Base-by-base conservation (phyloP, 2,113 vertebrate species). In the Cricetomys ansorgei region DNA sequence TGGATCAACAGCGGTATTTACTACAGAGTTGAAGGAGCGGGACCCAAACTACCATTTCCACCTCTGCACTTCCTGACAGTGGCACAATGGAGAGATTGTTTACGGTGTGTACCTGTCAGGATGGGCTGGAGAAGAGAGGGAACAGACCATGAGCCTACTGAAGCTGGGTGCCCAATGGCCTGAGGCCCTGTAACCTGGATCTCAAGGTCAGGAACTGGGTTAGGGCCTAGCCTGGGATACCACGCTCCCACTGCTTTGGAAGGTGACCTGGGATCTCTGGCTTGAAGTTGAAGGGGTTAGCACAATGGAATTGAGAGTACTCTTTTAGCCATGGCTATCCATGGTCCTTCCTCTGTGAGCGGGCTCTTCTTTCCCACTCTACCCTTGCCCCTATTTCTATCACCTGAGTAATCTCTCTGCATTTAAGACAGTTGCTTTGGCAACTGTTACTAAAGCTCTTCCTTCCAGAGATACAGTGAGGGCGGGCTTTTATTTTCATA, bases 351-450 rank as follows among this genome's bases (percentile, higher is more conserved):
- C 40, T 19, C 29, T 43, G 21, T 37, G 50, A 55, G 31, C 48
- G 79, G 65, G 31, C 37, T 83, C 59, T 57, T 48, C 80, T 75
- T 91, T 57, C 50, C n/a, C 31, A 34, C 31, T 87, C 86, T 43
- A 53, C 34, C 88, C 73, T 85, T 53, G 53, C 55, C 50, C 48
- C 53, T 69, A n/a, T 55, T 87, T 53, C 80, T 94, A 90, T 70
- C 72, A 16, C 48, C 8, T 13, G 40, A 48, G 57, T 23, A 21
- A 70, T 67, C 76, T 86, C 94, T 91, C 92, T 93, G 70, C 76
- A 70, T 95, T 96, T 84, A 95, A 96, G 94, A 73, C 62, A n/a
- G 83, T 96, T 98, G 77, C 95, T 95, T 89, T 95, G 97, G 72
- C 96, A 94, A 97, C 96, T 92, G 69, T 86, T 76, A 92, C 81